Conservation (phyloP, 2,888 invertebrate species). For the Zootermopsis nevadensis region DNA sequence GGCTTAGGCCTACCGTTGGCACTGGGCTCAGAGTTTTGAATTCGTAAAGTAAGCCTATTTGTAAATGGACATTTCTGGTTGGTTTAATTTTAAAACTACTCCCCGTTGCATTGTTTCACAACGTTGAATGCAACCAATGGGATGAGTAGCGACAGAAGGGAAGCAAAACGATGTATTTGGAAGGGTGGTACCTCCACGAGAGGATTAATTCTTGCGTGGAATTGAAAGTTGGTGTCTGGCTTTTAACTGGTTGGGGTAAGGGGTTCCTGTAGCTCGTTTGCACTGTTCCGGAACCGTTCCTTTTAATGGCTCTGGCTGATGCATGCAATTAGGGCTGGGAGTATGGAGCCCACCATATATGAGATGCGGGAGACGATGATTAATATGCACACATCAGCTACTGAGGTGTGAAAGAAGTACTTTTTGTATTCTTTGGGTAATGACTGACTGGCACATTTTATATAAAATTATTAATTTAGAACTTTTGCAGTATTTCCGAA, state of each 20-base stretch:
- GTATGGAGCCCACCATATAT: not conserved
- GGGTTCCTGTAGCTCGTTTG: not conserved
- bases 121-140: constrained; percentile 45
- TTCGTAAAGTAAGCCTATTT: not conserved
- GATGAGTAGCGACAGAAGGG: constrained; percentile 16
- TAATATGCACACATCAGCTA: not conserved
- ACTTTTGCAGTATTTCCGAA: too few relatives aligned
- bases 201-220: constrained; percentile 26
- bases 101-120: constrained; percentile 47
- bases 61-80: not conserved
- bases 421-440: not conserved
- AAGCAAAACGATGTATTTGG: constrained; percentile 2
- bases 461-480: too few relatives aligned
- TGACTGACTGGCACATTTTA: too few relatives aligned
- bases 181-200: not conserved
- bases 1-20: too few relatives aligned
- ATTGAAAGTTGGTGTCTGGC: constrained; percentile 34
- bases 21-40: not conserved
- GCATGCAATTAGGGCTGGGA: not conserved
- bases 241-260: not conserved
- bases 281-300: constrained; percentile 3
- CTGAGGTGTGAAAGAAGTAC: not conserved
- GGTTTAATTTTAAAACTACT: constrained; percentile 7
- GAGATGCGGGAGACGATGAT: not conserved
- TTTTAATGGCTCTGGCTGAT: not conserved